Evolutionary conservation across 2,113 vertebrate genomes (phyloP).

Genomic region (Lates calcarifer): DNA sequence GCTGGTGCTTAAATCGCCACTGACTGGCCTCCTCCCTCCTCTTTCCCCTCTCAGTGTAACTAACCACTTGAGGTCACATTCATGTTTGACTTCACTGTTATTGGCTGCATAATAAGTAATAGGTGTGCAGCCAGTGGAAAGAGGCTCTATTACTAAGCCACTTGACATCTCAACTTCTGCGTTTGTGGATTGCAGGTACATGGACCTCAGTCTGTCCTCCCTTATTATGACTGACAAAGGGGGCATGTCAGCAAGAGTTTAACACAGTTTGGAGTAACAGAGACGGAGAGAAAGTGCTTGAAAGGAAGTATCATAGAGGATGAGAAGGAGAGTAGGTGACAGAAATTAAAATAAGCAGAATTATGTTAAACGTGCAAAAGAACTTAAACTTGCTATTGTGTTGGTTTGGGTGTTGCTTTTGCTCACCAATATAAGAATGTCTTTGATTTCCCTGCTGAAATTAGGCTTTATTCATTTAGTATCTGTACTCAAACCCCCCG

Average conservation of each 20-base stretch:
- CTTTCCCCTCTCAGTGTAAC: not conserved
- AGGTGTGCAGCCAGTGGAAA: constrained; percentile 35
- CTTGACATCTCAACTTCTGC: constrained; percentile 38
- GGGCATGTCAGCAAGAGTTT: not conserved
- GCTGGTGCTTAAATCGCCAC: not conserved
- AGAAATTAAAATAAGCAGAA: not conserved
- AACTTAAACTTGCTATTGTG: not conserved
- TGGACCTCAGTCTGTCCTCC: not conserved
- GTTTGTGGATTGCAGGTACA: constrained; percentile 16
- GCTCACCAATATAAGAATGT: not conserved
- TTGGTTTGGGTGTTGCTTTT: not conserved
- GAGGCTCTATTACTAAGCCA: constrained; percentile 31
- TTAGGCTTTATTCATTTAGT: not conserved
- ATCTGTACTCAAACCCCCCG: not conserved
- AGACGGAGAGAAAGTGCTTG: not conserved
- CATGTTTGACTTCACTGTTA: constrained; percentile 41
- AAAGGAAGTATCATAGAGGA: not conserved
- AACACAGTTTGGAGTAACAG: not conserved
- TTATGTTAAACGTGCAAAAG: not conserved
- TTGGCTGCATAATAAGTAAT: constrained; percentile 35
- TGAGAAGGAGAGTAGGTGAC: not conserved
- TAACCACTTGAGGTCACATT: constrained; percentile 27
- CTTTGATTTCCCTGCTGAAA: not conserved
- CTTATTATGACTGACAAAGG: constrained; percentile 8
- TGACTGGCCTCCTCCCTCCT: not conserved